Evolutionary conservation across 1,140 invertebrate genomes (phyloP), one percentile per base, ranked within the genome.

Genomic region (Leguminivora glycinivorella): DNA sequence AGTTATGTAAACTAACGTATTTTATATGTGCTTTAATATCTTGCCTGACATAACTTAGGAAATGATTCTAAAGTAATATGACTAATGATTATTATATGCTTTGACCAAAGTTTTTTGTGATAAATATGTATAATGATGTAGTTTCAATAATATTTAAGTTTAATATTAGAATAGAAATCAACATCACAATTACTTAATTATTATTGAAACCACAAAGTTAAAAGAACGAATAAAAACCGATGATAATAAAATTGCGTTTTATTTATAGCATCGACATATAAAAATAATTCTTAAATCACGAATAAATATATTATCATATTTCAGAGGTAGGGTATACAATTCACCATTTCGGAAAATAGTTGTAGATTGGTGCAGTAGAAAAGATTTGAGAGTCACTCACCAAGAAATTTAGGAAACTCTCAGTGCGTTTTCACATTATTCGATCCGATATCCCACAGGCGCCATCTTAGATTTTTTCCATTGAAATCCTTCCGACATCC

Each of bases 171-270:
- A 19, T 52, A 52, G 47, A 22, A 52, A 52, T 9, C 34, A 38
- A 52, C 47, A 10, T 52, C 47, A 22, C 47, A 52, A 52, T 52
- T 3, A 43, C n/a, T 43, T 43, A 19, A 52, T 52, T 52, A 52
- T 22, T 52, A 7, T 14, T 63, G 58, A 26, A 63, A 63, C 17
- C 14, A 34, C 58, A 29, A 17, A 26, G 4, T 43, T 67, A 67
- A 9, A 17, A 40, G 19, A 67, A 22, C 12, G 19, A 67, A 67
- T 67, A 67, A 67, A 66, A 67, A 67, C n/a, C 6, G 38, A 40
- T 43, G 29, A 67, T 19, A 67, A 67, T 24, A 43, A 58, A 58
- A 29, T 17, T 29, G 56, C 25, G 58, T 63, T 63, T 63, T 63
- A 63, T 63, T 63, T 63, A n/a, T 31, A 63, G 25, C 25, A 29